A percentile compares a stretch with the other conserved stretches of the same genome.
phyloP scores from a whole-genome alignment of 2,113 vertebrate species.

The Prinia subflava region DNA sequence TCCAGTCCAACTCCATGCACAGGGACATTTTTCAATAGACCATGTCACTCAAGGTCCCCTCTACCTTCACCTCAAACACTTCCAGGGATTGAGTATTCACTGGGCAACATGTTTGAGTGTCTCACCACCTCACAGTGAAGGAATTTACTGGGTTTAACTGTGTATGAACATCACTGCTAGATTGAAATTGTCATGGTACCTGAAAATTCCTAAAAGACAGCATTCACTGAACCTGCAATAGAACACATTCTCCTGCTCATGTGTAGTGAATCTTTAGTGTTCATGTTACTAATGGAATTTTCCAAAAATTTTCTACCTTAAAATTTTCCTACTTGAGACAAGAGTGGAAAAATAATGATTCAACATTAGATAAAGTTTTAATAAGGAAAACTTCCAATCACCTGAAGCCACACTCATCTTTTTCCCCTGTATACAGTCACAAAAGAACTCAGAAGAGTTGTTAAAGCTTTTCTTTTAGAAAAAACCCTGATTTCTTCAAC shows the following conservation, averaged over 20 bases:
- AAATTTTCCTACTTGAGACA: neutral
- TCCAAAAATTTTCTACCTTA: neutral
- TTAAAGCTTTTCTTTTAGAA: neutral
- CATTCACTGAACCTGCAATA: neutral
- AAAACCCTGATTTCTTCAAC: neutral
- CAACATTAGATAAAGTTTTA: neutral
- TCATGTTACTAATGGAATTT: neutral
- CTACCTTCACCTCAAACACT: fast-evolving
- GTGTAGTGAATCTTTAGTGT: neutral
- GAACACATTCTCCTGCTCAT: neutral
- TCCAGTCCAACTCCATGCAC: neutral
- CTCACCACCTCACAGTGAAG: neutral
- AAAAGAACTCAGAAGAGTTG: neutral
- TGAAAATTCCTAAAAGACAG: neutral
- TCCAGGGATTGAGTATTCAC: neutral
- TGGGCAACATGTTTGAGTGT: neutral
- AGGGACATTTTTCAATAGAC: neutral
- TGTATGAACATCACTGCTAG: neutral
- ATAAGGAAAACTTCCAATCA: neutral
- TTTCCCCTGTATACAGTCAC: neutral
- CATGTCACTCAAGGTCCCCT: neutral
- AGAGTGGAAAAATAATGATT: neutral
- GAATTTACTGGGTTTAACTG: neutral
- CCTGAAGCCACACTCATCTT: neutral
- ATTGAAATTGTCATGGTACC: neutral